phyloP scores from a whole-genome alignment of 1,140 invertebrate genomes.

The Lordiphosa clarofinis region DNA sequence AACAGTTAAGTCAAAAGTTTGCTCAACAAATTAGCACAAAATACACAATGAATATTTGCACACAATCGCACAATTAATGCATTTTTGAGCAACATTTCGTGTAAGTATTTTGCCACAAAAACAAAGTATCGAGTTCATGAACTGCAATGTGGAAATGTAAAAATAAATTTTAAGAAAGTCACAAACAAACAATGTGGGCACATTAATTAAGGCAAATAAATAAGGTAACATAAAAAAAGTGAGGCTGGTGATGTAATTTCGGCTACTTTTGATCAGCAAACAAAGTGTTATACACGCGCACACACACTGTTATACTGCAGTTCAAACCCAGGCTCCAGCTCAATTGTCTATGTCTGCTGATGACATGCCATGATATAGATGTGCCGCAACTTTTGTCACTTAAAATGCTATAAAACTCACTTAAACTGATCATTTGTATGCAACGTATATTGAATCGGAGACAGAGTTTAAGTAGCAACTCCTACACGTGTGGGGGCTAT shows the following conservation, averaged over 20 bases:
- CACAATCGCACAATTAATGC: constrained; percentile 22
- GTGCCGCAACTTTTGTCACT: constrained; percentile 51
- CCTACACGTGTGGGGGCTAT: constrained; percentile 25
- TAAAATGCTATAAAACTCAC: constrained; percentile 65
- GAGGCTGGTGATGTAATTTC: no score
- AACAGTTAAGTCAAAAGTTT: constrained; percentile 46
- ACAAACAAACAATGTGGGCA: constrained; percentile 5
- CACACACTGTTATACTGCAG: neutral
- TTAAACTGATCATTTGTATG: constrained; percentile 60
- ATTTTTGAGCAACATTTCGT: no score
- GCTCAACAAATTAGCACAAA: constrained; percentile 64
- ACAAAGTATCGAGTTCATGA: constrained; percentile 22
- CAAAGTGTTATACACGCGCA: no score
- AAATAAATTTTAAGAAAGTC: constrained; percentile 9
- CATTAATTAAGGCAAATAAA: no score
- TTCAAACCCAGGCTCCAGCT: constrained; percentile 1
- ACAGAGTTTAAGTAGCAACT: constrained; percentile 25
- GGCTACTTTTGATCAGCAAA: no score
- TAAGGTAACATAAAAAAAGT: no score
- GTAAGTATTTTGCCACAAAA: neutral
- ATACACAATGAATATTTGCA: constrained; percentile 52
- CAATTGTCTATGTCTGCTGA: constrained; percentile 28
- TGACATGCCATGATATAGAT: constrained; percentile 36
- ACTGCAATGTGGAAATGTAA: constrained; percentile 1
- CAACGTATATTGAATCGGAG: constrained; percentile 11